These are phyloP conservation scores for Chelmon rostratus DNA, from an alignment of 2,797 vertebrate species.

Conservation along the genomic window DNA sequence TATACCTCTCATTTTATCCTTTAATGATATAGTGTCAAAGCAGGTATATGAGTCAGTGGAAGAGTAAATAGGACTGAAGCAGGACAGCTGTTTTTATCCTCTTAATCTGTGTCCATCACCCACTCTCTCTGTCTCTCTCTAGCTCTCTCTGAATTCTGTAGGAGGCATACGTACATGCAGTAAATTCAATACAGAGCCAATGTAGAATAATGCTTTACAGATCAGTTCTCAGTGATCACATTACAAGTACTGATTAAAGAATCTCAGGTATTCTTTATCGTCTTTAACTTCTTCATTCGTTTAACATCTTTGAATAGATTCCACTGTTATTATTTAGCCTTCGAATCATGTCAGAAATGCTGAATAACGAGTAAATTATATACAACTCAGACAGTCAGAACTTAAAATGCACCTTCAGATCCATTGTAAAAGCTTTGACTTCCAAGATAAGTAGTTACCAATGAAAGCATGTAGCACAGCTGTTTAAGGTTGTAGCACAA, in stretches of 20 bases:
- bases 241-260: constrained; percentile 6
- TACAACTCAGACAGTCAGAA: background rate
- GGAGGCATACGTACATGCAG: background rate
- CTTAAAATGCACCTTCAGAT: background rate
- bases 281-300: background rate
- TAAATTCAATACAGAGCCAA: background rate
- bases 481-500: background rate
- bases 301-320: background rate
- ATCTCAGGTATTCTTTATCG: background rate
- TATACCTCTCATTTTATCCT: constrained; percentile 27
- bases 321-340: background rate
- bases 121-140: constrained; percentile 18
- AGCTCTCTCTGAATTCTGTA: constrained; percentile 18
- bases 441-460: background rate
- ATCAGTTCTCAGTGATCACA: background rate
- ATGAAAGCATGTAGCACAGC: background rate
- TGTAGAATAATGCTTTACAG: background rate
- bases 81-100: constrained; percentile 50
- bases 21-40: constrained; percentile 33
- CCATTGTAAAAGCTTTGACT: background rate
- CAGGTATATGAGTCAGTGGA: constrained; percentile 57
- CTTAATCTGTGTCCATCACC: constrained; percentile 48
- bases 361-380: background rate
- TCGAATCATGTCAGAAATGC: background rate
- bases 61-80: constrained; percentile 47